These are phyloP conservation scores for Probaryconus sp. DNA, from an alignment of 1,140 invertebrate species.

Conservation along the genomic window DNA sequence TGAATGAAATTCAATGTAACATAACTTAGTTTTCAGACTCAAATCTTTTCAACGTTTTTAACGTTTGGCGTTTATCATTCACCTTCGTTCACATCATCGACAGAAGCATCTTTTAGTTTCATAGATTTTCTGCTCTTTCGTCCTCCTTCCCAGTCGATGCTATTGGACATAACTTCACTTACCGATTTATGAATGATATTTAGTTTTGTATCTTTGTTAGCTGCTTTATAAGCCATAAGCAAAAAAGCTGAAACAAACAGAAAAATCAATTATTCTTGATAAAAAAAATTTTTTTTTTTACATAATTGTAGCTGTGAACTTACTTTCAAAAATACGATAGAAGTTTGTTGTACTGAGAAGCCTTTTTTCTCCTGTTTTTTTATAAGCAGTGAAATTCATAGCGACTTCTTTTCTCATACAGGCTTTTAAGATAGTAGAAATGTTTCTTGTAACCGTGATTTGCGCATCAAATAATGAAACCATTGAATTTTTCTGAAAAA, in stretches of 20 bases:
- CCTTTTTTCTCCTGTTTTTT: conserved; percentile 12
- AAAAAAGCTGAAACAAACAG: conserved; percentile 5
- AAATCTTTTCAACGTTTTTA: too few species aligned
- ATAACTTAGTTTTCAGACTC: too few species aligned
- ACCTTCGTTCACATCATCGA: too few species aligned
- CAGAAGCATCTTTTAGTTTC: too few species aligned
- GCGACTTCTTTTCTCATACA: conserved; percentile 11
- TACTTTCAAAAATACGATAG: conserved; percentile 20
- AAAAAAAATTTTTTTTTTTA: not conserved
- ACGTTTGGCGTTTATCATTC: too few species aligned
- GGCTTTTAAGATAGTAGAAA: conserved; percentile 10
- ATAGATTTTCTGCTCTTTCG: not conserved
- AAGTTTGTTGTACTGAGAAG: conserved; percentile 3
- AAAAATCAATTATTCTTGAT: too few species aligned
- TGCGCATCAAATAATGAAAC: not conserved
- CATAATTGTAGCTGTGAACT: not conserved
- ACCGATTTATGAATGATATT: conserved; percentile 1
- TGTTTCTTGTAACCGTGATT: conserved; percentile 12
- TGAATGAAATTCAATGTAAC: too few species aligned
- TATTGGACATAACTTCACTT: conserved; percentile 1
- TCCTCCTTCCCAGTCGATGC: not conserved
- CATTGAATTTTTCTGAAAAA: conserved; percentile 21
- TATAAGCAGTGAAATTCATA: conserved; percentile 6
- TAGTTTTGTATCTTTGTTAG: not conserved
- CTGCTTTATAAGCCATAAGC: conserved; percentile 2